A percentile compares a stretch with the other conserved stretches of the same genome.
Evolutionary conservation across 2,888 invertebrate species (phyloP).

Genomic region (Eudasyphora cyanicolor): DNA sequence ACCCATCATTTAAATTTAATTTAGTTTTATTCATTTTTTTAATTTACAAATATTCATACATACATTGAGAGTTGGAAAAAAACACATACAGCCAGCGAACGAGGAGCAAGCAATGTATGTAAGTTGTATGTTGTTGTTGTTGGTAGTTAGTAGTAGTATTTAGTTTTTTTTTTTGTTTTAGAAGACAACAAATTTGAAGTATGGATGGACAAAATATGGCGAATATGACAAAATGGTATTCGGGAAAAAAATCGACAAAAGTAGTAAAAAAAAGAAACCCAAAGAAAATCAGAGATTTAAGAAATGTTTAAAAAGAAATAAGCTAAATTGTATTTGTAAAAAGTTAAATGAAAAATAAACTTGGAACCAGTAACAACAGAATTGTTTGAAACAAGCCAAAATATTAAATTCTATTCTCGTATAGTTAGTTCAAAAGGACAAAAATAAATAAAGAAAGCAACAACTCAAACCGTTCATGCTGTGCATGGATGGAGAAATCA

Average conservation of each 20-base stretch:
- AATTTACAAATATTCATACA: conserved; percentile 44
- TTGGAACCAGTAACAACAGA: neutral
- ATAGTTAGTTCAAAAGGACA: neutral
- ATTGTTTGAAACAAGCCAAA: neutral
- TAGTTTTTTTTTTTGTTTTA: conserved; percentile 8
- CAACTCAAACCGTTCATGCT: conserved; percentile 62
- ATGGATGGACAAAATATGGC: conserved; percentile 4
- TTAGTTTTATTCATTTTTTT: conserved; percentile 32
- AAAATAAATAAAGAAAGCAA: conserved; percentile 22
- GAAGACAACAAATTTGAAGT: conserved; percentile 26
- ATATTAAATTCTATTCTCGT: neutral
- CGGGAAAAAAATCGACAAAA: conserved; percentile 10
- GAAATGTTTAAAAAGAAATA: conserved; percentile 26
- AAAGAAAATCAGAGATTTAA: conserved; percentile 34
- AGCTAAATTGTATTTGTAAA: conserved; percentile 12
- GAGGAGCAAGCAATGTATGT: conserved; percentile 66
- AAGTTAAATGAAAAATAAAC: conserved; percentile 8
- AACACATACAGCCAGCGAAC: conserved; percentile 69
- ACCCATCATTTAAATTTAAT: conserved; percentile 69
- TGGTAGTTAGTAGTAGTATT: conserved; percentile 12
- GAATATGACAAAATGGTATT: conserved; percentile 9
- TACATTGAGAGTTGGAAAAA: conserved; percentile 62
- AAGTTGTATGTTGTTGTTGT: conserved; percentile 44
- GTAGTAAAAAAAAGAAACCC: conserved; percentile 32
- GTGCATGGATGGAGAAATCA: conserved; percentile 59